Base-by-base conservation (phyloP, 2,113 vertebrate genomes). In the Aspidoscelis tigris region DNA sequence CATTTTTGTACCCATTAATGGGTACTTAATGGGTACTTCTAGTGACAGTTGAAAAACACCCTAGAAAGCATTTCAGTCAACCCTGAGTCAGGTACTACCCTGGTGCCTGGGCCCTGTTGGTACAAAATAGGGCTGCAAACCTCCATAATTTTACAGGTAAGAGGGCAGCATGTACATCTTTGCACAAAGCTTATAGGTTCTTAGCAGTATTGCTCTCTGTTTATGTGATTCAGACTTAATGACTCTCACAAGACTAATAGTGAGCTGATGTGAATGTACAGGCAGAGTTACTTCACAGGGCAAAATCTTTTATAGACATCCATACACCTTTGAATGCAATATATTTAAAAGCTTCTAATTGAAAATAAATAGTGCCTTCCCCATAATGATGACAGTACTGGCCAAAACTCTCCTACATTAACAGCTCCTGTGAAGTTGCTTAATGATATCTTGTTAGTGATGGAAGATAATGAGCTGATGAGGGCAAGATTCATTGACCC, bases 401-500 rank as follows among this genome's bases (percentile, higher is more conserved):
- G 77, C 86, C 78, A 47, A 76, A 77, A 39, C 81, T 47, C 69
- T 91, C 44, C 10, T 2, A 61, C 88, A 86, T 91, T 93, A 89
- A 83, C 88, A 88, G 69, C 81, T 88, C 86, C 92, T 88, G 81
- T 79, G 86, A 88, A 91, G 85, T 92, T 94, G 75, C 90, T 92
- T 95, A 93, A 94, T 93, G 93, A 92, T 90, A 91, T 91, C 93
- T 94, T 88, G 72, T 95, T 95, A 95, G 92, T 87, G 90, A 90
- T 89, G 88, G 92, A 91, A 95, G 93, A 95, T 95, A 96, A 96
- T 94, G 91, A 95, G 94, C 91, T 84, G 93, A 94, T 94, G 93
- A 96, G 95, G 91, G 92, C 91, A 95, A 94, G 93, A 95, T 94
- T 95, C 93, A 95, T 92, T 95, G 93, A 95, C 94, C 94, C 95